Conservation (phyloP, 2,888 invertebrate genomes). For the Dendrolimus houi region DNA sequence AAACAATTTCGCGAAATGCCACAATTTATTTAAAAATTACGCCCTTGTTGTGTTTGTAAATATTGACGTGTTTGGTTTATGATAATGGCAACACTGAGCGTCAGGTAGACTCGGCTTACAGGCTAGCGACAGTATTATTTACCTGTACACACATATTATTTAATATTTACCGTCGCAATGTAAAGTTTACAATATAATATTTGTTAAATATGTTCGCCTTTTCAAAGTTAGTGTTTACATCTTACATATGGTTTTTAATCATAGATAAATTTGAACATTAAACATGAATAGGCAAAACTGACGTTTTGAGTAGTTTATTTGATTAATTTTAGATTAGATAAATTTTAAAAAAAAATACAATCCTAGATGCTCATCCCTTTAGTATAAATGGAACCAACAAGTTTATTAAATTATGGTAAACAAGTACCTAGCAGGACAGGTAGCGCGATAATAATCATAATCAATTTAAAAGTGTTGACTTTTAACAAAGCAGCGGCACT, state of each 20-base stretch:
- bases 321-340: not conserved
- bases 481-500: slow-evolving; percentile 35
- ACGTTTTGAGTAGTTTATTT: not conserved
- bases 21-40: slow-evolving; percentile 78
- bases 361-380: not conserved
- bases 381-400: slow-evolving; percentile 4
- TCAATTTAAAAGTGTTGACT: slow-evolving; percentile 61
- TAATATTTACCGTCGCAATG: slow-evolving; percentile 70
- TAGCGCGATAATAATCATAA: slow-evolving; percentile 43
- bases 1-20: slow-evolving; percentile 75
- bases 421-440: slow-evolving; percentile 15
- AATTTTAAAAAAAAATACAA: not conserved
- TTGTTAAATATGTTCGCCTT: slow-evolving; percentile 71
- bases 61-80: slow-evolving; percentile 77
- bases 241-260: slow-evolving; percentile 66
- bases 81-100: slow-evolving; percentile 73
- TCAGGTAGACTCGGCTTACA: slow-evolving; percentile 48
- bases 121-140: slow-evolving; percentile 69
- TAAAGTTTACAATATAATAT: slow-evolving; percentile 74
- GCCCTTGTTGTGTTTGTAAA: slow-evolving; percentile 74
- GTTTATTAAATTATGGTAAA: not conserved
- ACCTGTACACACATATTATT: slow-evolving; percentile 68
- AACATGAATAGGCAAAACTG: slow-evolving; percentile 26
- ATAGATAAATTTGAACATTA: slow-evolving; percentile 64
- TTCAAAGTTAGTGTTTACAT: slow-evolving; percentile 64